A percentile compares a stretch with the other conserved stretches of the same genome.
Evolutionary conservation across 2,797 vertebrate species (phyloP).

Genomic region (Trachops cirrhosus): DNA sequence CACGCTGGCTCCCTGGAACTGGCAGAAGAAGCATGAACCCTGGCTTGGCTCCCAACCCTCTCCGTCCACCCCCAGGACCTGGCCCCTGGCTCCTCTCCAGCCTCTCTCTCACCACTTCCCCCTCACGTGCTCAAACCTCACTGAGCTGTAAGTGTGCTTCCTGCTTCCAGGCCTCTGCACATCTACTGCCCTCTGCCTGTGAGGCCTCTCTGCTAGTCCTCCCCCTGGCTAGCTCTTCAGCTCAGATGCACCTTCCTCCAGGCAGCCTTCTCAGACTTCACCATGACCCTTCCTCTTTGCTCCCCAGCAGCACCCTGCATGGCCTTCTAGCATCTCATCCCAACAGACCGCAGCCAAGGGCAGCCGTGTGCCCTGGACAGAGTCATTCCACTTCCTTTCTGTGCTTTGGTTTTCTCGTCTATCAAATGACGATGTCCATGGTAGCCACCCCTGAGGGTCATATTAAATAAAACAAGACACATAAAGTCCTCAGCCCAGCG

Average conservation of each 20-base stretch:
- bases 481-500: neutral
- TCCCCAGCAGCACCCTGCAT: neutral
- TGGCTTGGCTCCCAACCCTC: neutral
- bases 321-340: neutral
- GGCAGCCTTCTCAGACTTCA: neutral
- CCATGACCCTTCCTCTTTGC: neutral
- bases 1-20: neutral
- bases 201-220: neutral
- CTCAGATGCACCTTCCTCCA: neutral
- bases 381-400: neutral
- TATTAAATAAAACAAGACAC: neutral
- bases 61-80: neutral
- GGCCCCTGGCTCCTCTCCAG: neutral
- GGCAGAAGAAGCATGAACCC: neutral
- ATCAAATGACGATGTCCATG: neutral
- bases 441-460: neutral
- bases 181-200: neutral
- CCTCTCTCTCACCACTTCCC: neutral
- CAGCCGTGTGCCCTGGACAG: neutral
- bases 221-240: neutral
- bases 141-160: neutral
- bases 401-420: neutral
- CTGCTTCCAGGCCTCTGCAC: neutral
- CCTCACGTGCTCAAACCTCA: neutral
- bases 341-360: neutral